Base-by-base conservation (phyloP, 2,797 vertebrate genomes). In the Phalanger gymnotis region DNA sequence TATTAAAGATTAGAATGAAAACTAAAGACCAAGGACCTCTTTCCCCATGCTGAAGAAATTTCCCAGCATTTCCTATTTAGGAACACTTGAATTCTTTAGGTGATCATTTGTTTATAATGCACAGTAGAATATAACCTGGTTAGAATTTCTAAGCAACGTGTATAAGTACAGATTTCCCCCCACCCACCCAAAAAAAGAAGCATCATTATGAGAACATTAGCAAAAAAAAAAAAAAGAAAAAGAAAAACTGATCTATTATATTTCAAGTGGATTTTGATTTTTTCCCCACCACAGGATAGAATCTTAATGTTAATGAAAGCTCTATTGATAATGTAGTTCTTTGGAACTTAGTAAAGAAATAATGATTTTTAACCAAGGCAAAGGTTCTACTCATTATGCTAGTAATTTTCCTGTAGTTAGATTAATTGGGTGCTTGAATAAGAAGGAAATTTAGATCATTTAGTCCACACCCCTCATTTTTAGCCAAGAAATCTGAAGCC, bases 71-170 rank as follows among this genome's bases (percentile, higher is more conserved):
- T n/a, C 34, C 1, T 14, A 66, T 66, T 54, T 92, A 51, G 47
- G 30, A 89, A 55, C 90, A 40, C 0, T 92, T 93, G 16, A 94
- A 27, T 94, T 93, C 53, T 28, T 93, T 94, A 94, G 27, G 27
- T n/a, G 9, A 1, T 25, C 31, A 90, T 93, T 92, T 14, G 14
- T 94, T 91, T 96, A 13, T 92, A 96, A 96, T 54, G 55, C 61
- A 94, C 90, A 66, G 25, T 73, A n/a, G 34, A 66, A n/a, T 66
- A 19, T n/a, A 14, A 16, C 1, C 0, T 4, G 0, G 13, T 93
- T 61, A 16, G 57, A 81, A 96, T 92, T 96, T 30, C 73, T 91
- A 56, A 94, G 6, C 55, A 95, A 93, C 93, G 93, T 92, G 13
- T 27, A 10, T 47, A 28, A 27, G 5, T 34, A 31, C 13, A 93